Evolutionary conservation across 2,797 vertebrate genomes (phyloP), one percentile per base, ranked within the genome.

Genomic region (Pseudochirops cupreus): DNA sequence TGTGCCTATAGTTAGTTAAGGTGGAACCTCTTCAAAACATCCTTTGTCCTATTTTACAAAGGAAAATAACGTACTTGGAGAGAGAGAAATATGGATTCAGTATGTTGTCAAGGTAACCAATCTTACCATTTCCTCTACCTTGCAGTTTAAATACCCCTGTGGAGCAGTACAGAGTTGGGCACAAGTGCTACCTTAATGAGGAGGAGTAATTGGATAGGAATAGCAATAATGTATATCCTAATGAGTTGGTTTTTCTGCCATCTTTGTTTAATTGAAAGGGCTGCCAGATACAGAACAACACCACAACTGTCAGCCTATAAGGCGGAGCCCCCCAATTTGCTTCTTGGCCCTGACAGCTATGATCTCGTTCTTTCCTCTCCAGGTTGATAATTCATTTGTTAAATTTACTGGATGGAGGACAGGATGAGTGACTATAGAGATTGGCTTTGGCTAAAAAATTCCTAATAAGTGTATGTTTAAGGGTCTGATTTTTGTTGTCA

Each of bases 61-160:
- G 93, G 33, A 54, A 97, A 91, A 94, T 91, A 93, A 59, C 91
- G 95, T 93, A 54, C 91, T 98, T 98, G 98, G 97, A 96, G 98
- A 97, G 97, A 92, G 95, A 98, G 91, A 97, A 95, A 59, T 29
- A 39, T 0, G 95, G 94, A 94, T 97, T 93, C 92, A 97, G 14
- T 95, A 95, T 95, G 96, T 98, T 97, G 95, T 98, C 96, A 98
- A 98, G 96, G 98, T 93, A 62, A 92, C 29, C 13, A 97, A 98
- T 94, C 55, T 97, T 95, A 95, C 97, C 93, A 6, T 87, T 58
- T 95, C 90, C 93, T 96, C 97, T 95, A 96, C 97, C 97, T 98
- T 98, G 97, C 98, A 97, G 97, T 98, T 98, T 98, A 97, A 97
- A 94, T 96, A 29, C 98, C 98, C 98, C 96, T 54, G 4, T 96